Conservation (phyloP, 2,113 vertebrate genomes). For the Semicossyphus pulcher region DNA sequence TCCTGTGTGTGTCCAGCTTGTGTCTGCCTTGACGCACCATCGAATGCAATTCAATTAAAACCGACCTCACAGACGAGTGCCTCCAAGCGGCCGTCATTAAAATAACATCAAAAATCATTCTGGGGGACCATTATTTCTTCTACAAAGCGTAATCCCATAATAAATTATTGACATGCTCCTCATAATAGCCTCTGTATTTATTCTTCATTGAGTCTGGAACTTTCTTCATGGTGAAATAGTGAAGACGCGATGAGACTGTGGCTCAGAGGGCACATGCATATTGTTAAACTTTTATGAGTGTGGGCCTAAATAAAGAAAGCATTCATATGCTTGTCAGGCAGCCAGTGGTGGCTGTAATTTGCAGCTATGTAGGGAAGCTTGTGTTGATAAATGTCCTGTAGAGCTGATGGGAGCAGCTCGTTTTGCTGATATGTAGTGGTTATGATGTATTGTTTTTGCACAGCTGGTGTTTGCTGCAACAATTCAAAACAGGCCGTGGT, state of each 20-base stretch:
- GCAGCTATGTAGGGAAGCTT: slow-evolving; percentile 6
- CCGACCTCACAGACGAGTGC: slow-evolving; percentile 48
- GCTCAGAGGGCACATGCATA: slow-evolving; percentile 44
- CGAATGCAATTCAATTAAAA: slow-evolving; percentile 50
- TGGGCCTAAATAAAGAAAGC: slow-evolving; percentile 68
- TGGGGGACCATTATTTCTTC: slow-evolving; percentile 39
- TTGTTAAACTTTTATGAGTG: slow-evolving; percentile 69
- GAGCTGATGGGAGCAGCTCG: slow-evolving; percentile 11
- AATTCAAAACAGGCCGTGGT: slow-evolving; percentile 6
- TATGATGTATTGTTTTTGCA: slow-evolving; percentile 6
- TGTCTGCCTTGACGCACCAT: slow-evolving; percentile 27
- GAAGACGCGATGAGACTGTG: slow-evolving; percentile 24
- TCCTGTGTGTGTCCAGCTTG: neutral
- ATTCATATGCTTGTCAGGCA: slow-evolving; percentile 42
- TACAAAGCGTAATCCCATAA: slow-evolving; percentile 42
- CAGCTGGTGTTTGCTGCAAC: neutral
- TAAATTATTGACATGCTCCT: slow-evolving; percentile 60
- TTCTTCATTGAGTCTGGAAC: slow-evolving; percentile 29
- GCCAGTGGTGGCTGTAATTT: slow-evolving; percentile 30
- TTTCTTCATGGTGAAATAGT: slow-evolving; percentile 24
- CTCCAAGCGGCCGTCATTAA: slow-evolving; percentile 50
- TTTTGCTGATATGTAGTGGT: slow-evolving; percentile 18
- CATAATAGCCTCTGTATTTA: slow-evolving; percentile 55
- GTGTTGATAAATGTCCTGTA: slow-evolving; percentile 36
- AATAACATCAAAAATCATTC: slow-evolving; percentile 28